Percentiles rank a stretch among this genome's conserved stretches.
phyloP scores from a whole-genome alignment of 2,888 invertebrate species.

The Trissolcus brochymenae region DNA sequence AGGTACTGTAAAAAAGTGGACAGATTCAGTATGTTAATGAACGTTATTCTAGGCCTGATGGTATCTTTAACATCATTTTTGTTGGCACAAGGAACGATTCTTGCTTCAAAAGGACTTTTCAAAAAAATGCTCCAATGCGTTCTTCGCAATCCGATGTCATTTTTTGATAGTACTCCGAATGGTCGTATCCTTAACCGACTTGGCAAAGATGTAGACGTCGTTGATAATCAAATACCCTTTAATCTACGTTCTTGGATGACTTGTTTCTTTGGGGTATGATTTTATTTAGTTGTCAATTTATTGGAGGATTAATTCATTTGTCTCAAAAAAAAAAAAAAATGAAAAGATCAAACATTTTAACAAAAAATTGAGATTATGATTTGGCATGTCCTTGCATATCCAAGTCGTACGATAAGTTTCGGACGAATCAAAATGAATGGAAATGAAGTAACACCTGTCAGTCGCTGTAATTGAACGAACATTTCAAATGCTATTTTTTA shows the following conservation, averaged over 20 bases:
- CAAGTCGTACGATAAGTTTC: constrained; percentile 39
- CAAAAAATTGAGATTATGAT: constrained; percentile 2
- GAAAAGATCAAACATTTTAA: background rate
- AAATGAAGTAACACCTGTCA: constrained; percentile 46
- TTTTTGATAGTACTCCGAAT: constrained; percentile 84
- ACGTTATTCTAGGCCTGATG: constrained; percentile 76
- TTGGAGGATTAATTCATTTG: constrained; percentile 12
- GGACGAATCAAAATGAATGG: constrained; percentile 37
- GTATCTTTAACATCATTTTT: constrained; percentile 79
- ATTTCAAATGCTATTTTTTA: constrained; percentile 20
- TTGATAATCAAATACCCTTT: constrained; percentile 81
- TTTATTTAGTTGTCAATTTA: constrained; percentile 45
- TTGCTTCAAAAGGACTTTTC: constrained; percentile 81
- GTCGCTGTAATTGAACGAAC: constrained; percentile 40
- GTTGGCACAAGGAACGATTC: constrained; percentile 80
- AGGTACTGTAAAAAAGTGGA: constrained; percentile 23
- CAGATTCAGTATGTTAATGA: constrained; percentile 42
- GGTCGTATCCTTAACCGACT: constrained; percentile 84
- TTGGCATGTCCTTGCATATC: constrained; percentile 18
- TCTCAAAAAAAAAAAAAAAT: background rate
- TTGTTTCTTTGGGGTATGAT: constrained; percentile 69
- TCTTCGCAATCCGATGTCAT: constrained; percentile 81
- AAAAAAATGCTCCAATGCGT: constrained; percentile 78
- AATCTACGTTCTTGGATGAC: constrained; percentile 77
- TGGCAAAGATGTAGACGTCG: constrained; percentile 82